A percentile compares a stretch with the other conserved stretches of the same genome.
These are phyloP conservation scores for Eira barbara DNA, from an alignment of 2,113 vertebrate species.

Conservation along the genomic window DNA sequence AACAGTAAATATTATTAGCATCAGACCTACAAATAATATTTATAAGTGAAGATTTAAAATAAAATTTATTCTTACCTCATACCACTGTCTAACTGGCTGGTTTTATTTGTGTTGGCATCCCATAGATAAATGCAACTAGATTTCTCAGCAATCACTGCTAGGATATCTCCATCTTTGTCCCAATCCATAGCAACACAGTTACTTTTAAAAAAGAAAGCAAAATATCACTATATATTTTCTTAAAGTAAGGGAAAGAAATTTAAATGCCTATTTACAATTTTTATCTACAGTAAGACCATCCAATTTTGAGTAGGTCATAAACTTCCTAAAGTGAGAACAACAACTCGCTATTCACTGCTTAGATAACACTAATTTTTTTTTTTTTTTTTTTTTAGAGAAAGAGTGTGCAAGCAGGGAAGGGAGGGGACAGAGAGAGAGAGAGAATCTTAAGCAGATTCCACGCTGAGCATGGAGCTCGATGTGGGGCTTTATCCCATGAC, in stretches of 20 bases:
- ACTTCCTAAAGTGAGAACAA: slow-evolving; percentile 15
- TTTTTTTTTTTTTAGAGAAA: background rate
- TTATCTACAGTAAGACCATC: background rate
- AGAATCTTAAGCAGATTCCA: background rate
- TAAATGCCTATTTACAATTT: background rate
- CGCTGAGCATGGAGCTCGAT: background rate
- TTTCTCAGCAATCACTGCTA: slow-evolving; percentile 96
- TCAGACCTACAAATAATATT: slow-evolving; percentile 1
- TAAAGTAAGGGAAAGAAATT: background rate
- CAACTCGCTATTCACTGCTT: background rate
- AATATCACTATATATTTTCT: slow-evolving; percentile 22
- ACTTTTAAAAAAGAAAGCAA: slow-evolving; percentile 77
- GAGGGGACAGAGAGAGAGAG: background rate
- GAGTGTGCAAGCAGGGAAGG: background rate
- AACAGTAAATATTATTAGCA: background rate
- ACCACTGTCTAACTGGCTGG: slow-evolving; percentile 92
- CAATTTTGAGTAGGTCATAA: background rate
- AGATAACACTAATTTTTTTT: background rate
- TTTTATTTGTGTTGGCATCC: slow-evolving; percentile 96
- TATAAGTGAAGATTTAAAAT: slow-evolving; percentile 34
- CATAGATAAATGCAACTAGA: slow-evolving; percentile 92
- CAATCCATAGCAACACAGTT: slow-evolving; percentile 94
- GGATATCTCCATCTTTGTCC: slow-evolving; percentile 96
- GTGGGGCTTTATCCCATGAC: background rate
- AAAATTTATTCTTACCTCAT: slow-evolving; percentile 87